These are phyloP conservation scores for Fratercula arctica DNA, from an alignment of 2,797 vertebrate species.

Conservation along the genomic window DNA sequence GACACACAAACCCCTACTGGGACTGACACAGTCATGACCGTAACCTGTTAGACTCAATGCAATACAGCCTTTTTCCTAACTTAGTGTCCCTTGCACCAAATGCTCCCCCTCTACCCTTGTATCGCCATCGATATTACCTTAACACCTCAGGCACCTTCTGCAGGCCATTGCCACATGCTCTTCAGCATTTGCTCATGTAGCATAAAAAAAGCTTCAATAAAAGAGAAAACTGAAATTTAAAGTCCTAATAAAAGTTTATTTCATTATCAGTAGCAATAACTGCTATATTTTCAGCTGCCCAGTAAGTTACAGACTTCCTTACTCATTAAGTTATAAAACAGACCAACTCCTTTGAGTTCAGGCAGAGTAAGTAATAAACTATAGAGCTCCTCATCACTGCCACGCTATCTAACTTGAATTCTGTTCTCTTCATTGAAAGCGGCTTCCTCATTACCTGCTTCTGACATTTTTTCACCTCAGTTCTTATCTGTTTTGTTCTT, in stretches of 20 bases:
- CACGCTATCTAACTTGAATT: not conserved
- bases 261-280: not conserved
- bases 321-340: not conserved
- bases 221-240: conserved; percentile 1
- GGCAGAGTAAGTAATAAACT: not conserved
- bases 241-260: conserved; percentile 13
- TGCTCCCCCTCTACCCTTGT: not conserved
- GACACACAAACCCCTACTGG: not conserved
- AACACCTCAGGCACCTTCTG: not conserved
- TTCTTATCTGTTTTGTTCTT: not conserved
- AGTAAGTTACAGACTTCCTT: not conserved
- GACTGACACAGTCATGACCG: not conserved
- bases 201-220: not conserved
- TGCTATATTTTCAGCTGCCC: not conserved
- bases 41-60: not conserved
- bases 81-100: not conserved
- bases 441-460: not conserved
- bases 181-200: not conserved
- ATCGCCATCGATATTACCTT: not conserved
- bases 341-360: not conserved
- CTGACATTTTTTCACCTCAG: not conserved
- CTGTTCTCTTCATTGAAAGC: not conserved
- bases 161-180: not conserved
- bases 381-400: not conserved
- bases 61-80: not conserved